phyloP scores from a whole-genome alignment of 92 coral and sea anemone genomes.

The Zoanthus gigantus region DNA sequence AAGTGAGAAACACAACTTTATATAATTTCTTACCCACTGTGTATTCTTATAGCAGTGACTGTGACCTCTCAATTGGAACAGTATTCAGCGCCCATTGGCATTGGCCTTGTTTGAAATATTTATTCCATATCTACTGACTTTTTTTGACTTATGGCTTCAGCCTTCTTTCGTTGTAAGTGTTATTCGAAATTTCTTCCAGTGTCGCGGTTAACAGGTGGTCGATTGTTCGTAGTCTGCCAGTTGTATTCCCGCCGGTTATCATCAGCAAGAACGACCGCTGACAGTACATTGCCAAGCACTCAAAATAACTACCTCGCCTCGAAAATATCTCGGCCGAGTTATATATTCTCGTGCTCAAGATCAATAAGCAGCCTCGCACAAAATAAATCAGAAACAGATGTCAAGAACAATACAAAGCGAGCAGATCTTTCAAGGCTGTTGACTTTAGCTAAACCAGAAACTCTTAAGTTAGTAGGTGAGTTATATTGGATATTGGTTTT shows the following conservation, averaged over 20 bases:
- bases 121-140: neutral
- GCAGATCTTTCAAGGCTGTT: conserved; percentile 69
- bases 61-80: no score
- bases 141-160: conserved; percentile 7
- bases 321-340: neutral
- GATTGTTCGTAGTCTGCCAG: neutral
- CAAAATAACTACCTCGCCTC: neutral
- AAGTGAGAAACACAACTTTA: no score
- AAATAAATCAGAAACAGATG: neutral
- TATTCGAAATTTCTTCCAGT: neutral
- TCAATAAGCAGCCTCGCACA: neutral
- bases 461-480: conserved; percentile 67
- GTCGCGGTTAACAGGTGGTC: neutral
- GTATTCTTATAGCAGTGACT: no score
- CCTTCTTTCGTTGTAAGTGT: neutral
- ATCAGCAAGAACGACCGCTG: neutral
- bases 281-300: neutral
- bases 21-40: no score
- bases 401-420: conserved; percentile 37
- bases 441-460: conserved; percentile 80
- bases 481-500: no score
- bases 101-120: neutral
- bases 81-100: no score
- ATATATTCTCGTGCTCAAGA: neutral
- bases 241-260: neutral